phyloP scores from a whole-genome alignment of 2,113 vertebrate genomes.

The Hirundichthys speculiger region DNA sequence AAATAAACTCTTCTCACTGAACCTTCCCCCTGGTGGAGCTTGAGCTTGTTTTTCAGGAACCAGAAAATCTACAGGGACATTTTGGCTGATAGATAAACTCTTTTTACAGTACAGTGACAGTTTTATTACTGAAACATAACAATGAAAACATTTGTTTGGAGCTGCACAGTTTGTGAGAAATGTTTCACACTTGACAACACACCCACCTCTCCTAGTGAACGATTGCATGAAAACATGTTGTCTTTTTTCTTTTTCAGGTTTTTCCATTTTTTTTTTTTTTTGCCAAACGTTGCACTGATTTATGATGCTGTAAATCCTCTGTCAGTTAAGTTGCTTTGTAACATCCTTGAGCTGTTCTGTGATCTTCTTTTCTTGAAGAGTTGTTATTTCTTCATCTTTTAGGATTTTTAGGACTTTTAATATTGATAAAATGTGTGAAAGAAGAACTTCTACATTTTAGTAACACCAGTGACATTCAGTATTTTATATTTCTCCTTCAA shows the following conservation, averaged over 20 bases:
- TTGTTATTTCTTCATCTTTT: too few species aligned
- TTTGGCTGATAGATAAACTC: constrained; percentile 44
- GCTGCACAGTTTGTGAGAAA: constrained; percentile 17
- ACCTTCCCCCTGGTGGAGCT: constrained; percentile 28
- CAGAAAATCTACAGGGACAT: constrained; percentile 39
- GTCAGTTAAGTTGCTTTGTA: constrained; percentile 15
- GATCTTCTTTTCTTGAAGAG: constrained; percentile 12
- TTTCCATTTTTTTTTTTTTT: constrained; percentile 16
- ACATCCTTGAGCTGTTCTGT: constrained; percentile 3
- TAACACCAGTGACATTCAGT: too few species aligned
- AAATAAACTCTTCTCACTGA: constrained; percentile 44
- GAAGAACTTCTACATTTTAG: too few species aligned
- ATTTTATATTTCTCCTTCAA: too few species aligned
- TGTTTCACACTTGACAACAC: constrained; percentile 17
- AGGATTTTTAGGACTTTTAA: not conserved
- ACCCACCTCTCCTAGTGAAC: constrained; percentile 9
- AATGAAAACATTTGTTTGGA: constrained; percentile 23
- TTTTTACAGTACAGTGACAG: constrained; percentile 29
- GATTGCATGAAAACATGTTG: constrained; percentile 23
- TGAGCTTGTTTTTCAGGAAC: constrained; percentile 22
- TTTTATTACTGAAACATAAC: constrained; percentile 16
- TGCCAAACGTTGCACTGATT: constrained; percentile 17
- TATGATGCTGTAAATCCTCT: not conserved
- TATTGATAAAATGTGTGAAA: too few species aligned
- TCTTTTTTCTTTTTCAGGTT: constrained; percentile 23